Percentiles rank a stretch among this genome's conserved stretches.
Evolutionary conservation across 2,888 invertebrate genomes (phyloP).

Genomic region (Drosophila diplacantha): DNA sequence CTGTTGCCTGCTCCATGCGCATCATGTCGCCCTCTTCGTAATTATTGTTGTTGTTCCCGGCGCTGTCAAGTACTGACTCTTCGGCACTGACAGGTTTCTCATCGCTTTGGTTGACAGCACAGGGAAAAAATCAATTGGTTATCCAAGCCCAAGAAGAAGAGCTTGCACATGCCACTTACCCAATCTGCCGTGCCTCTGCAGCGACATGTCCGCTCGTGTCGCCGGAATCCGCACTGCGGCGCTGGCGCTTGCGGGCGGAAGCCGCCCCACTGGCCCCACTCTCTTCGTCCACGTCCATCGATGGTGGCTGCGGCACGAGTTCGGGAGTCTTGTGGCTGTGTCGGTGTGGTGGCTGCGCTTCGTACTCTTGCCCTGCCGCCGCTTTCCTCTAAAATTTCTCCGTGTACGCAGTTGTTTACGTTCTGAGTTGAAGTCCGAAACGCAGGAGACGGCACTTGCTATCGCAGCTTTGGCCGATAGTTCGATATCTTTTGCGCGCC

Average conservation of each 20-base stretch:
- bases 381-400: slow-evolving; percentile 11
- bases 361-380: background rate
- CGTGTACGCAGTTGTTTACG: slow-evolving; percentile 59
- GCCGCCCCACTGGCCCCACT: slow-evolving; percentile 16
- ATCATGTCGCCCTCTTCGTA: slow-evolving; percentile 21
- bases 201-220: slow-evolving; percentile 7
- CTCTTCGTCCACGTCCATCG: slow-evolving; percentile 50
- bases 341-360: background rate
- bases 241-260: slow-evolving; percentile 53
- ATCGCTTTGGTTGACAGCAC: slow-evolving; percentile 8
- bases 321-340: background rate
- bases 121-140: slow-evolving; percentile 31
- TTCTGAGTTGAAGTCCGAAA: slow-evolving; percentile 28
- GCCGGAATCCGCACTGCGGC: slow-evolving; percentile 30
- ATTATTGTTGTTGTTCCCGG: slow-evolving; percentile 24
- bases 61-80: slow-evolving; percentile 1
- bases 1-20: background rate
- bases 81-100: slow-evolving; percentile 23
- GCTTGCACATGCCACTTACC: slow-evolving; percentile 20
- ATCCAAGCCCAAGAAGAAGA: slow-evolving; percentile 15
- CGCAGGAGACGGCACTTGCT: slow-evolving; percentile 33
- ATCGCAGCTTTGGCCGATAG: slow-evolving; percentile 12
- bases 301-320: background rate
- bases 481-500: slow-evolving; percentile 19
- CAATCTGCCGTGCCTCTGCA: background rate